These are phyloP conservation scores for Bugula neritina DNA, from an alignment of 2,888 invertebrate species.

Conservation along the genomic window DNA sequence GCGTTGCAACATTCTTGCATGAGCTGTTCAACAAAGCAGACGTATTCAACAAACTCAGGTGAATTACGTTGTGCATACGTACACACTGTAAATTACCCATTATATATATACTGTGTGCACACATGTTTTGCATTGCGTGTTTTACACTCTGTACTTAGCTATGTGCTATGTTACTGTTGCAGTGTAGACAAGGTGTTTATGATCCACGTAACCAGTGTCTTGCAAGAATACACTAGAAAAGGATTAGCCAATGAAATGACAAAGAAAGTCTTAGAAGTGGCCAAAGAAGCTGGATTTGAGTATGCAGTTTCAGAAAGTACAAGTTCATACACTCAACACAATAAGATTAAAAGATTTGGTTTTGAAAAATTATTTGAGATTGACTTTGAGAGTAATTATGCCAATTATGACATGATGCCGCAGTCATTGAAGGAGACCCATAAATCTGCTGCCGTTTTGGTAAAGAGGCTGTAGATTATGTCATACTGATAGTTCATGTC, in stretches of 20 bases:
- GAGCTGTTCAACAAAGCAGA: not conserved
- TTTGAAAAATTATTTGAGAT: slow-evolving; percentile 7
- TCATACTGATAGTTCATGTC: not conserved
- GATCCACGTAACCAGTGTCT: not conserved
- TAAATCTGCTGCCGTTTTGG: not conserved
- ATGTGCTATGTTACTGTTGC: no score
- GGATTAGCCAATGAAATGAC: not conserved
- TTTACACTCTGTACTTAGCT: no score
- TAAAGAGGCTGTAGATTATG: not conserved
- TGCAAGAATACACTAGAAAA: not conserved
- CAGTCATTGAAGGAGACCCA: not conserved
- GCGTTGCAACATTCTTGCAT: not conserved
- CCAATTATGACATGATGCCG: not conserved
- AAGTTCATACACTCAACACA: not conserved
- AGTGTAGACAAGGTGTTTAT: not conserved
- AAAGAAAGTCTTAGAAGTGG: not conserved
- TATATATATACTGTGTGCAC: not conserved
- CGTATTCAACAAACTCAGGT: not conserved
- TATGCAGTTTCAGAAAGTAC: not conserved
- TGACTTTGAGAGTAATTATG: not conserved
- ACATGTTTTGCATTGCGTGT: no score
- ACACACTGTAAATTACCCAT: no score
- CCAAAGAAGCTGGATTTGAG: not conserved
- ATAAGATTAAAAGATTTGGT: not conserved
- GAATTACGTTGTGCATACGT: no score